Evolutionary conservation across 2,797 vertebrate genomes (phyloP).

Genomic region (Otus scops): DNA sequence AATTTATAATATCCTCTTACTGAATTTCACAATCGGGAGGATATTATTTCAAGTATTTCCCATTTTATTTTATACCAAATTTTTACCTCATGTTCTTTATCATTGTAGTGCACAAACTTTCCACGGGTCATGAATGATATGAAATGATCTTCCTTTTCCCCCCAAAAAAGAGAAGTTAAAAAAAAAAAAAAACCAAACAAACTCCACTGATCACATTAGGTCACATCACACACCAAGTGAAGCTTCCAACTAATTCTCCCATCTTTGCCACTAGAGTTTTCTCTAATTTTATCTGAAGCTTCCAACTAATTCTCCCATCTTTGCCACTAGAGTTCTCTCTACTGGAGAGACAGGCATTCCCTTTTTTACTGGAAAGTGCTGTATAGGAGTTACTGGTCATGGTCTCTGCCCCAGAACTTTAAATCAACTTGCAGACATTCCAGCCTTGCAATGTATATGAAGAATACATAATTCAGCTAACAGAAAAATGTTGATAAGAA

Average conservation of each 20-base stretch:
- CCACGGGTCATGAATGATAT: neutral
- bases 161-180: fast-evolving
- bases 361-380: neutral
- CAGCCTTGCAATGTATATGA: neutral
- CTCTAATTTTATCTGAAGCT: neutral
- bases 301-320: neutral
- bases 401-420: neutral
- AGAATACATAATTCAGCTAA: neutral
- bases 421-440: neutral
- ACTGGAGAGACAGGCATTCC: neutral
- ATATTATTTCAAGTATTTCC: neutral
- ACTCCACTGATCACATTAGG: neutral
- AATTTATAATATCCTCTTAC: neutral
- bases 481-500: neutral
- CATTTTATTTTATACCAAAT: neutral
- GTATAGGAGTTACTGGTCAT: neutral
- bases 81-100: neutral
- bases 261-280: neutral
- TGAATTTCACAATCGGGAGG: neutral
- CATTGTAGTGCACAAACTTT: neutral
- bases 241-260: neutral
- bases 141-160: neutral
- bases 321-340: neutral
- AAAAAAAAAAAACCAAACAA: neutral
- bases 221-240: neutral